These are phyloP conservation scores for Cydia fagiglandana DNA, from an alignment of 1,140 invertebrate species.

Conservation along the genomic window DNA sequence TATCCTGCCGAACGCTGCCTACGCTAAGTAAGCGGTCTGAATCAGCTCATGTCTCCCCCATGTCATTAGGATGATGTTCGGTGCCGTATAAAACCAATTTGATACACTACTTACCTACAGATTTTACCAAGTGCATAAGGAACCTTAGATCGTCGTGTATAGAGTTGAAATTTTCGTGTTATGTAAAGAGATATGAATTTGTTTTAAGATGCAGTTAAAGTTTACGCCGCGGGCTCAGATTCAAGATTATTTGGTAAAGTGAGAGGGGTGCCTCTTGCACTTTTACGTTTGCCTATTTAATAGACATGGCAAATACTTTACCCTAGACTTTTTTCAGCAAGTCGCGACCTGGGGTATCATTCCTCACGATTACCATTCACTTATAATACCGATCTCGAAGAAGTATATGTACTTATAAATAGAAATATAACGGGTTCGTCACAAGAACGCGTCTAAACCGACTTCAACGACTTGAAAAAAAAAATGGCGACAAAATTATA, in stretches of 20 bases:
- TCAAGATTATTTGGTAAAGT: conserved; percentile 7
- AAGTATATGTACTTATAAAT: no score
- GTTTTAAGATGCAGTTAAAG: neutral
- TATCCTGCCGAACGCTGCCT: neutral
- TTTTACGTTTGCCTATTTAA: neutral
- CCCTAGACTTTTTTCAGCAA: no score
- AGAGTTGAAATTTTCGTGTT: neutral
- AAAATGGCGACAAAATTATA: no score
- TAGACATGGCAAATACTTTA: neutral
- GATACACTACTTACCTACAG: conserved; percentile 10
- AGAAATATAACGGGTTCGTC: no score
- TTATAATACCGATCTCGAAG: no score
- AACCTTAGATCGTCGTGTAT: neutral
- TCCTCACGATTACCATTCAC: no score
- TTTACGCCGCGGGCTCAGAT: neutral
- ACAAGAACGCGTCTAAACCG: no score
- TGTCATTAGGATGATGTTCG: conserved; percentile 13
- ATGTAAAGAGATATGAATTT: neutral
- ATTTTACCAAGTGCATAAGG: neutral
- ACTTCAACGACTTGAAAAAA: no score
- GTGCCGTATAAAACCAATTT: conserved; percentile 7
- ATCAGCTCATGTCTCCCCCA: conserved; percentile 7
- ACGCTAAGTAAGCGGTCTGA: neutral
- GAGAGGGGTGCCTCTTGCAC: neutral
- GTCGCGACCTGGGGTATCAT: no score